Evolutionary conservation across 2,113 vertebrate genomes (phyloP).

Genomic region (Illadopsis cleaveri): DNA sequence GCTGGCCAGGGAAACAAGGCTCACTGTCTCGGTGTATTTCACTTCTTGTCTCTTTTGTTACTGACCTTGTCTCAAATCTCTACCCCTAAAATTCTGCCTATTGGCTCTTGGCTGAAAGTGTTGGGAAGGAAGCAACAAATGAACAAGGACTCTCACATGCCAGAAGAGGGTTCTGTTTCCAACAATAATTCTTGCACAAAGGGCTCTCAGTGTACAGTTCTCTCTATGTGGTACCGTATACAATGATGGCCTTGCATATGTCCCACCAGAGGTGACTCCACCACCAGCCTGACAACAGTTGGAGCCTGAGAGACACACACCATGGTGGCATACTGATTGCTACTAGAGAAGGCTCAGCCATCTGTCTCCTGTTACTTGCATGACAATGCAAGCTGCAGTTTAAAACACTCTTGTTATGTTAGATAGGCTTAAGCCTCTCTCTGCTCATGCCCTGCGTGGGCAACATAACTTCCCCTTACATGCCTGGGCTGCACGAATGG

Average conservation of each 20-base stretch:
- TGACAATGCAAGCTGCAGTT: background rate
- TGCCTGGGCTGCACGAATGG: background rate
- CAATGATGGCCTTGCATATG: background rate
- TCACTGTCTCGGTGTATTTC: background rate
- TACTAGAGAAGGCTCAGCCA: constrained; percentile 8
- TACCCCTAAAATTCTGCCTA: background rate
- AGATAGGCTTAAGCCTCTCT: background rate
- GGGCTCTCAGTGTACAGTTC: background rate
- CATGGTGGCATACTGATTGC: background rate
- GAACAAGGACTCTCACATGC: background rate
- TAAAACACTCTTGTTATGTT: background rate
- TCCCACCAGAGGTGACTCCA: constrained; percentile 23
- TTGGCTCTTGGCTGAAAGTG: background rate
- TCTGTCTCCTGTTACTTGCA: background rate
- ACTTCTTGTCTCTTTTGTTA: background rate
- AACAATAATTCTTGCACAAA: background rate
- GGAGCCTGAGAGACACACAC: constrained; percentile 19
- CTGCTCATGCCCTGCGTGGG: background rate
- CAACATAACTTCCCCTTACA: background rate
- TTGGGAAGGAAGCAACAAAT: background rate
- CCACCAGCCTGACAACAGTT: constrained; percentile 24
- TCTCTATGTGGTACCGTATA: background rate
- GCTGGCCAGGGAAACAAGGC: background rate
- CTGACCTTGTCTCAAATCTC: background rate
- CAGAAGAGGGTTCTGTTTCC: constrained; percentile 5